phyloP scores from a whole-genome alignment of 2,888 invertebrate genomes.

The Diadegma fenestrale region DNA sequence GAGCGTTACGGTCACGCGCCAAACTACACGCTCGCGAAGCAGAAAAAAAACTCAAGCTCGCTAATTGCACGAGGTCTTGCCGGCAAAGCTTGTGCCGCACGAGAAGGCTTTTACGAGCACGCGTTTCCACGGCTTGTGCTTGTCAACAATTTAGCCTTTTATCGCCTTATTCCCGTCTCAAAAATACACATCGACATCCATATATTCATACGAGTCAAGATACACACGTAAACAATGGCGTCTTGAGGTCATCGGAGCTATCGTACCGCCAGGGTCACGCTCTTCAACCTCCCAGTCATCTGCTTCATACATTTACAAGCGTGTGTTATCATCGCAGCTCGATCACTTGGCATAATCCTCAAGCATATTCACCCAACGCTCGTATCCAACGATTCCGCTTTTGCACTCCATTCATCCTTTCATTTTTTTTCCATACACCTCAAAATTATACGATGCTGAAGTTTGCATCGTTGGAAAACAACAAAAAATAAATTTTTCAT shows the following conservation, averaged over 20 bases:
- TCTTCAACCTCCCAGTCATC: slow-evolving; percentile 31
- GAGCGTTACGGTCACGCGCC: slow-evolving; percentile 51
- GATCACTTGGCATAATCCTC: neutral
- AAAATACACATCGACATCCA: neutral
- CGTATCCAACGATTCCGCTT: neutral
- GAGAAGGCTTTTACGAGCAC: slow-evolving; percentile 39
- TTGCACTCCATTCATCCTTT: neutral
- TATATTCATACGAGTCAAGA: neutral
- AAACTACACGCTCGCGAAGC: slow-evolving; percentile 33
- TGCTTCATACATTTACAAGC: neutral
- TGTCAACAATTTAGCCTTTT: slow-evolving; percentile 38
- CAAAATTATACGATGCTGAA: no score
- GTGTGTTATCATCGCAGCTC: slow-evolving; percentile 10
- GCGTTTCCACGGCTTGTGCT: slow-evolving; percentile 8
- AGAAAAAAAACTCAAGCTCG: slow-evolving; percentile 29
- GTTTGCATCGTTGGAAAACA: no score
- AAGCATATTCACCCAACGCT: neutral
- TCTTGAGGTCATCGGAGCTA: slow-evolving; percentile 36
- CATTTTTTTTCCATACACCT: neutral
- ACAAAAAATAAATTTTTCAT: no score
- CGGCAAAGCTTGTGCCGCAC: slow-evolving; percentile 3
- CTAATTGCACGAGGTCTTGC: slow-evolving; percentile 44
- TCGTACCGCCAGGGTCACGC: slow-evolving; percentile 32
- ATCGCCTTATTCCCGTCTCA: slow-evolving; percentile 24
- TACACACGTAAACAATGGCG: neutral